phyloP scores from a whole-genome alignment of 2,797 vertebrate species.

The Sebastes minor region DNA sequence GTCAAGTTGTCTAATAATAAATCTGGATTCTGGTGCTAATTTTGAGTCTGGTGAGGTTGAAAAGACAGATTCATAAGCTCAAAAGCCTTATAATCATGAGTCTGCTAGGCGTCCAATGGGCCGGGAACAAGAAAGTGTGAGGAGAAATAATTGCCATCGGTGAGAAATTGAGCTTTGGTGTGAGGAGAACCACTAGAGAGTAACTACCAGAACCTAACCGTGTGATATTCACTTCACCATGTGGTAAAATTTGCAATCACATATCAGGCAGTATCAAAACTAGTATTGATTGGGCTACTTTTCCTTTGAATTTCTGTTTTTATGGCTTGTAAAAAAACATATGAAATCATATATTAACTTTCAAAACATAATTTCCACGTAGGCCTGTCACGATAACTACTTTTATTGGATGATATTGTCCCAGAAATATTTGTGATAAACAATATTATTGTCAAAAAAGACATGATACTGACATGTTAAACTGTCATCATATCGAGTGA shows the following conservation, averaged over 20 bases:
- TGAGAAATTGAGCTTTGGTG: neutral
- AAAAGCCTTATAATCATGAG: neutral
- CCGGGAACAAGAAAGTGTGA: neutral
- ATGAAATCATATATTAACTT: neutral
- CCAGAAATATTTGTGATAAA: neutral
- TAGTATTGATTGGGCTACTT: too few relatives aligned
- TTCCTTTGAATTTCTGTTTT: neutral
- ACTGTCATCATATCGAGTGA: neutral
- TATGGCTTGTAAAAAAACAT: neutral
- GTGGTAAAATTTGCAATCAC: neutral
- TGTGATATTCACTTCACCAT: neutral
- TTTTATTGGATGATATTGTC: neutral
- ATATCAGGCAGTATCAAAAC: neutral
- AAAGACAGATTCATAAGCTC: slow-evolving; percentile 9
- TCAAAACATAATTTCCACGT: neutral
- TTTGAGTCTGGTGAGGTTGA: neutral
- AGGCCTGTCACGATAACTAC: neutral
- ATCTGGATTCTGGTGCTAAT: neutral
- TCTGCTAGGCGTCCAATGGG: neutral
- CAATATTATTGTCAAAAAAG: neutral
- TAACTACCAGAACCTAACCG: neutral
- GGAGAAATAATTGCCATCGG: neutral
- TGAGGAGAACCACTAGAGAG: neutral
- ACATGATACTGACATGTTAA: neutral
- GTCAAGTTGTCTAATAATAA: neutral